Evolutionary conservation across 2,888 invertebrate genomes (phyloP), one percentile per base, ranked within the genome.

Genomic region (Ectobius pallidus): DNA sequence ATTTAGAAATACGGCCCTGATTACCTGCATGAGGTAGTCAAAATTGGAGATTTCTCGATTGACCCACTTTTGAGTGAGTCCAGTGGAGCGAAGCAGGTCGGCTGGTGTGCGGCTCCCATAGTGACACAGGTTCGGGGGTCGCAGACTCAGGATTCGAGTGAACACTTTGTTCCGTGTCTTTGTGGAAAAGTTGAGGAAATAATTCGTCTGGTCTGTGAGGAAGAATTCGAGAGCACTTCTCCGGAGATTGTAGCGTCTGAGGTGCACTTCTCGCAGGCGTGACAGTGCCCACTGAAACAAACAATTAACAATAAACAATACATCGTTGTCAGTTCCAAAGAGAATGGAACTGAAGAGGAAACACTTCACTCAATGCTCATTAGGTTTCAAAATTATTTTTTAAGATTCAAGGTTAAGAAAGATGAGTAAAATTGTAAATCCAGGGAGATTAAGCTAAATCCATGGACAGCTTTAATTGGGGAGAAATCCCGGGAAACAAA

Each of bases 41-140:
- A 91, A 91, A 81, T 91, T 91, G 61, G 88, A 89, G 74, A 91
- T 90, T 81, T 91, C 91, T 46, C 91, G 87, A 78, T 89, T 86
- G 1, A 88, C 82, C 90, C 90, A 90, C 75, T 85, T 85, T 79
- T 88, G 87, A 1, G 87, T 89, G 0, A 89, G 82, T 3, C 87
- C 88, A 0, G 89, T 89, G 0, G 87, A 83, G 70, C 85, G 85
- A n/a, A 90, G 80, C 6, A 89, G 80, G 76, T 89, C 89, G 0
- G 87, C 84, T 14, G 89, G 89, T 1, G 88, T 87, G 70, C 88
- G 82, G 3, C 87, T 87, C 16, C 87, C 87, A 55, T 86, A 85
- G 77, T 87, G 87, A 30, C 87, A 81, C 62, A 90, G 84, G 79
- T 89, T 88, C 71, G 87, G 86, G 63, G 89, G 87, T 70, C 87